A percentile compares a stretch with the other conserved stretches of the same genome.
Conservation (phyloP, 2,797 vertebrate genomes). For the Trichosurus vulpecula region DNA sequence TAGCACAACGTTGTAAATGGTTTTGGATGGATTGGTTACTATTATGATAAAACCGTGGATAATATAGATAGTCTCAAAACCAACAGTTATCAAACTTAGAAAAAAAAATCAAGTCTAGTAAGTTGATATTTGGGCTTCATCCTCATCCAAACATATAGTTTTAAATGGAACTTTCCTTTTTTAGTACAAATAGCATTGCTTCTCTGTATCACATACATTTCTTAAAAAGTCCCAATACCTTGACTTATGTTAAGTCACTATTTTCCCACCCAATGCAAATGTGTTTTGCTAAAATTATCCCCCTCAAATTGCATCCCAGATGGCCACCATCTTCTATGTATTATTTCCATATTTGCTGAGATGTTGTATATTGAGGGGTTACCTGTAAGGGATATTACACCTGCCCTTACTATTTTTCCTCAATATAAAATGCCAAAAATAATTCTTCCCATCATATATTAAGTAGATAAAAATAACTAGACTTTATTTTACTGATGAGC, state of each 20-base stretch:
- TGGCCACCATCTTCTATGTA: constrained; percentile 39
- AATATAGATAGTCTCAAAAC: constrained; percentile 47
- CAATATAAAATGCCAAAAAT: constrained; percentile 48
- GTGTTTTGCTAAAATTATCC: constrained; percentile 31
- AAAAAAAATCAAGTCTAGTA: constrained; percentile 14
- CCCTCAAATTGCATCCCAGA: constrained; percentile 27
- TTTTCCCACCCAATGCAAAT: constrained; percentile 52
- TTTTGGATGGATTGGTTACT: not conserved
- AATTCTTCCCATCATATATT: constrained; percentile 48
- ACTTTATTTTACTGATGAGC: constrained; percentile 52
- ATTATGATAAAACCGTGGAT: not conserved
- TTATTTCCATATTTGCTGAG: constrained; percentile 71
- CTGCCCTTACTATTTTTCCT: constrained; percentile 45
- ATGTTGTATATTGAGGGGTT: constrained; percentile 62
- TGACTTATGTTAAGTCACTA: constrained; percentile 53
- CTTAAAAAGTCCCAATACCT: constrained; percentile 44
- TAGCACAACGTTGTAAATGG: not conserved
- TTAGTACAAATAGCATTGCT: constrained; percentile 43
- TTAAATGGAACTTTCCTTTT: constrained; percentile 34
- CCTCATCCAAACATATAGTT: constrained; percentile 54
- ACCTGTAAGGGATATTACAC: constrained; percentile 52
- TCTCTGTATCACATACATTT: constrained; percentile 37
- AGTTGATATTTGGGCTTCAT: constrained; percentile 26
- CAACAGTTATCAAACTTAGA: constrained; percentile 41
- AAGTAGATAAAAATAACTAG: constrained; percentile 63